Conservation (phyloP, 64 coral and sea anemone species). For the Actinia equina region DNA sequence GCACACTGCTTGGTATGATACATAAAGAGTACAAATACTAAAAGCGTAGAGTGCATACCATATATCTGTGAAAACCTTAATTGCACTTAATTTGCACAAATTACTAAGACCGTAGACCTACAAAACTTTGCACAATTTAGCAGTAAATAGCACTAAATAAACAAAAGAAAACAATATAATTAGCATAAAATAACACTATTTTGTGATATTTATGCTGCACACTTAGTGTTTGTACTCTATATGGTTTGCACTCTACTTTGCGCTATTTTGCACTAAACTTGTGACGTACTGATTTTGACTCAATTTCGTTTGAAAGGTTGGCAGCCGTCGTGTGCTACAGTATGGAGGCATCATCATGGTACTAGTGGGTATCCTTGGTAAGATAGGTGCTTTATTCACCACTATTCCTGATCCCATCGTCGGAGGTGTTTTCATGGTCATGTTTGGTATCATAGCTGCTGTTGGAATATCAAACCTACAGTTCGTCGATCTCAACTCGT, state of each 20-base stretch:
- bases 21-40: no score
- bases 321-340: conserved; percentile 54
- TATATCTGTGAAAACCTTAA: no score
- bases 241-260: neutral
- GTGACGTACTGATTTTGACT: neutral
- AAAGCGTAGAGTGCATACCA: no score
- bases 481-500: conserved; percentile 54
- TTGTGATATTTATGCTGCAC: no score
- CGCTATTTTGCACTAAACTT: neutral
- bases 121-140: no score
- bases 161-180: no score
- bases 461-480: conserved; percentile 60
- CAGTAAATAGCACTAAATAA: no score
- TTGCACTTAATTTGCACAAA: no score
- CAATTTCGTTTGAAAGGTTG: conserved; percentile 24
- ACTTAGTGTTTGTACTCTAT: no score
- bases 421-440: conserved; percentile 50
- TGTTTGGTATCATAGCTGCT: conserved; percentile 50
- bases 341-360: conserved; percentile 37
- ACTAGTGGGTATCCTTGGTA: conserved; percentile 36
- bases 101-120: no score
- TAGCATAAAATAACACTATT: no score
- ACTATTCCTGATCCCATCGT: conserved; percentile 62
- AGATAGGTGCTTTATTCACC: conserved; percentile 50
- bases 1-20: no score